These are phyloP conservation scores for Strigamia maritima DNA, from an alignment of 2,888 invertebrate genomes.

Conservation along the genomic window DNA sequence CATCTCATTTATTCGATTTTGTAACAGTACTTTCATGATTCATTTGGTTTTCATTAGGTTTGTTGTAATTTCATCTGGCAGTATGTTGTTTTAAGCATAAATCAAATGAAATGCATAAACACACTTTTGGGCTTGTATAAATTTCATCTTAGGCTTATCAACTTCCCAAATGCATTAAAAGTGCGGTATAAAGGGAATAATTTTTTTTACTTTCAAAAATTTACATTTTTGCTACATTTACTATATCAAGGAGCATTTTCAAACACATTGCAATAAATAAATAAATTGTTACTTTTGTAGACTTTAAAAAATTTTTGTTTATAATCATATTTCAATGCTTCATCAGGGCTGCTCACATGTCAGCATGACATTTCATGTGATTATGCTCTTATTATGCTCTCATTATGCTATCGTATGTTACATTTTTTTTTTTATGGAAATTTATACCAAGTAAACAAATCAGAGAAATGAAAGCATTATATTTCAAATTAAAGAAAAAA, in stretches of 20 bases:
- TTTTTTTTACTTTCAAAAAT: not conserved
- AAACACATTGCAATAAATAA: no score
- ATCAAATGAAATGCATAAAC: not conserved
- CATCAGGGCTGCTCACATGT: no score
- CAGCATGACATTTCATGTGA: no score
- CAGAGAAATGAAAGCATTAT: no score
- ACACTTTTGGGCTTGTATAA: not conserved
- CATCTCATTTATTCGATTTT: conserved; percentile 15
- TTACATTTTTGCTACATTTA: not conserved
- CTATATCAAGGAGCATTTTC: not conserved
- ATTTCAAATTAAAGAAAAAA: no score
- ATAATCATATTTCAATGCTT: no score
- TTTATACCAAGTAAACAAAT: no score
- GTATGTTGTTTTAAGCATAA: conserved; percentile 5
- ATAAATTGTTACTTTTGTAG: no score
- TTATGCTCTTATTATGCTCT: no score
- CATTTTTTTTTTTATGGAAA: no score
- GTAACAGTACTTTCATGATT: conserved; percentile 7
- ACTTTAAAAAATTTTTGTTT: no score
- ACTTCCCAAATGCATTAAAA: not conserved
- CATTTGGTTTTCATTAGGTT: conserved; percentile 10
- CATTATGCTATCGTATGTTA: no score
- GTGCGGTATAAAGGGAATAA: not conserved
- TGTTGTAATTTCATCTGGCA: not conserved
- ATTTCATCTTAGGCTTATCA: not conserved